phyloP scores from a whole-genome alignment of 2,797 vertebrate genomes.

The Hipposideros larvatus region DNA sequence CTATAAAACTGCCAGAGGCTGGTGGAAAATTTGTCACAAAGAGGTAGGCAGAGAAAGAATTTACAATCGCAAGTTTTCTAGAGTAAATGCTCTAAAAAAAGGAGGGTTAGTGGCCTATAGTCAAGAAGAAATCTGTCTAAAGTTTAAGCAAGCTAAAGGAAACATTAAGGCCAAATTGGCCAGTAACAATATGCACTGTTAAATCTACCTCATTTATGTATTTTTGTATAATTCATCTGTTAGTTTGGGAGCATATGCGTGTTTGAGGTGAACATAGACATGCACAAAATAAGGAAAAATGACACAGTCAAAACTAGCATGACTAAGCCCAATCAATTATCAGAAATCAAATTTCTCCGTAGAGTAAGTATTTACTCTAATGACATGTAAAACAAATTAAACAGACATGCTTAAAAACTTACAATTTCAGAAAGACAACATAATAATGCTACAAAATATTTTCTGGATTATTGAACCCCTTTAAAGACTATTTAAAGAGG shows the following conservation, averaged over 20 bases:
- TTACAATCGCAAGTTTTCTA: neutral
- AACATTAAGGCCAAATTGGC: neutral
- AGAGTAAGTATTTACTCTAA: neutral
- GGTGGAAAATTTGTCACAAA: neutral
- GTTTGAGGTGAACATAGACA: neutral
- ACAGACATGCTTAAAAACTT: neutral
- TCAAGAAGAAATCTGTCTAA: neutral
- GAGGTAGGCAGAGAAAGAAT: neutral
- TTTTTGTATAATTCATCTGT: neutral
- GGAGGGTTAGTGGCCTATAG: neutral
- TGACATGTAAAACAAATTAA: neutral
- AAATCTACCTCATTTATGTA: neutral
- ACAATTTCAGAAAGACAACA: neutral
- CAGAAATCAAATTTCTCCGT: neutral
- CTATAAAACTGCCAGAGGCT: neutral
- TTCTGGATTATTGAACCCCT: neutral
- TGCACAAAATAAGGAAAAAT: neutral
- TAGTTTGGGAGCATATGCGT: neutral
- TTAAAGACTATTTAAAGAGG: neutral
- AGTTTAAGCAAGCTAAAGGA: neutral
- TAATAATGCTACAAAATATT: neutral
- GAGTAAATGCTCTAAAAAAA: neutral
- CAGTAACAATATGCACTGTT: neutral
- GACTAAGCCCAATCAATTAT: neutral
- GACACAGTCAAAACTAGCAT: neutral